phyloP scores from a whole-genome alignment of 2,113 vertebrate species.

The Poeciliopsis occidentalis region DNA sequence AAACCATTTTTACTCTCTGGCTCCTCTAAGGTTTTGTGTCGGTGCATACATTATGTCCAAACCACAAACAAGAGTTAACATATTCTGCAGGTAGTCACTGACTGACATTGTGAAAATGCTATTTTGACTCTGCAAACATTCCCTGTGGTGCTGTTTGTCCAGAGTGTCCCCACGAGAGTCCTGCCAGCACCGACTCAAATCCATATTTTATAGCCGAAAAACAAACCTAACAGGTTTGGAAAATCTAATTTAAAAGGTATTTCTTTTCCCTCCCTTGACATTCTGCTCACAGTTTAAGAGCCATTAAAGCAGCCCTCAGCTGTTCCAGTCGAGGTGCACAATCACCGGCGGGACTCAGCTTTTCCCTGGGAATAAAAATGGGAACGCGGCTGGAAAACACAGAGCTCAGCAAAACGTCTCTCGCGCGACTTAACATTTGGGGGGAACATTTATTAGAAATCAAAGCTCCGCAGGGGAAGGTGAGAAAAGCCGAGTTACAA shows the following conservation, averaged over 20 bases:
- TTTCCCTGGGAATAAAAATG: conserved; percentile 6
- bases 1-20: not conserved
- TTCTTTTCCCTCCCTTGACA: not conserved
- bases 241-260: not conserved
- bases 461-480: not conserved
- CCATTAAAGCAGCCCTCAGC: conserved; percentile 17
- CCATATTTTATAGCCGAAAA: not conserved
- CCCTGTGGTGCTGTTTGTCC: not conserved
- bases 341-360: not conserved
- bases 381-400: not conserved
- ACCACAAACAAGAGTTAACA: not conserved
- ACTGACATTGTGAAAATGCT: not conserved
- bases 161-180: not conserved
- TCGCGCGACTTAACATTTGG: not conserved
- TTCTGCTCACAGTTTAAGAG: not conserved
- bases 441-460: conserved; percentile 18
- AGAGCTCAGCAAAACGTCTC: conserved; percentile 22
- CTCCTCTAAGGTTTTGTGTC: not conserved
- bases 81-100: too few species aligned
- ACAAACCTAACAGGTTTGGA: not conserved
- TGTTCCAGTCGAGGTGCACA: conserved; percentile 16
- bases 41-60: not conserved
- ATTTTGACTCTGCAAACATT: not conserved
- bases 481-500: not conserved
- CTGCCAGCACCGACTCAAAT: not conserved